Conservation (phyloP, 2,113 vertebrate genomes). For the Paradoxurus hermaphroditus region DNA sequence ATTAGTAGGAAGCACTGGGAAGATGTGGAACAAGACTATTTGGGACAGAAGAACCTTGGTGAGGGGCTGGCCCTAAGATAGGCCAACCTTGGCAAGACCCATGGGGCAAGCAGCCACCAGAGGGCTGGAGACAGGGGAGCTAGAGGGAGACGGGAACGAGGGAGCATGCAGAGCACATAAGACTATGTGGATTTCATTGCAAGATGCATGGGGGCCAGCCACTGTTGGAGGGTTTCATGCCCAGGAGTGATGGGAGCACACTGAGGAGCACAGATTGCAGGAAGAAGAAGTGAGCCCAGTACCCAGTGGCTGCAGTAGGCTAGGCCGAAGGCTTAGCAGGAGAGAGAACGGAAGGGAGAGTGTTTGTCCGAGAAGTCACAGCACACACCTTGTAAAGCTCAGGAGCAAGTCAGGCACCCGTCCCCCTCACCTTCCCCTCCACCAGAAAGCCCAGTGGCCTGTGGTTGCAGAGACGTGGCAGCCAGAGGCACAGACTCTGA, state of each 20-base stretch:
- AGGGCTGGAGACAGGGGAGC: neutral
- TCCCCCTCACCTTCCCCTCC: no score
- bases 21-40: neutral
- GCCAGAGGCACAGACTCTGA: neutral
- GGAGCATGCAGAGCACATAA: neutral
- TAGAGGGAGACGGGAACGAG: fast-evolving
- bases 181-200: neutral
- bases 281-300: neutral
- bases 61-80: no score
- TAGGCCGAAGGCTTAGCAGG: neutral
- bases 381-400: neutral
- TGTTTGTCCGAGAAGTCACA: neutral
- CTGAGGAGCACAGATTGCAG: fast-evolving
- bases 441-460: fast-evolving
- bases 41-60: neutral
- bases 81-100: neutral
- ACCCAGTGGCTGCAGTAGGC: neutral
- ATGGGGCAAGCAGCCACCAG: neutral
- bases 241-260: neutral
- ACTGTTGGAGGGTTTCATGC: neutral
- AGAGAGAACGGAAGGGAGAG: neutral
- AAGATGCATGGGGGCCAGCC: neutral
- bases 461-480: neutral
- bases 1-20: neutral
- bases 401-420: neutral